Evolutionary conservation across 30 jellyfish, hydroid and myxozoan genomes (phyloP), one percentile per base, ranked within the genome.

Genomic region (Chironex yamaguchii): DNA sequence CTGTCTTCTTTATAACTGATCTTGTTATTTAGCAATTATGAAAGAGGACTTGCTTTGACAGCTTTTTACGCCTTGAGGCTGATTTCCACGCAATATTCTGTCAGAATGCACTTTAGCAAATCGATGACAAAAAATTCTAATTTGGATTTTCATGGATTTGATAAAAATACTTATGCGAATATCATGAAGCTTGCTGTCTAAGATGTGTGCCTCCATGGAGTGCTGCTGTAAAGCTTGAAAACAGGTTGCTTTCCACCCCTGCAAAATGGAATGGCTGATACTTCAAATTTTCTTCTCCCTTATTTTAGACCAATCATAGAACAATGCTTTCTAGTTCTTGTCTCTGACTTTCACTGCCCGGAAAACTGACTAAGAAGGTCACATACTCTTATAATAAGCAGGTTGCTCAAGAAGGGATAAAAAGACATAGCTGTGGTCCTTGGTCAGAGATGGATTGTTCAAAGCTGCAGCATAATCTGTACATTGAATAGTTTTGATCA

Each of bases 401-500:
- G n/a, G n/a, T n/a, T n/a, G n/a, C n/a, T n/a, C n/a, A n/a, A n/a
- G n/a, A n/a, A n/a, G n/a, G n/a, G n/a, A n/a, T n/a, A n/a, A n/a
- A n/a, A n/a, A n/a, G n/a, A n/a, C 51, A 13, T 34, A 72, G 3
- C 34, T n/a, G 34, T 22, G 29, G n/a, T 14, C 14, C 42, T 27
- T 22, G 26, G 69, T 1, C 27, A 22, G 36, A 2, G 53, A 67
- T 20, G 85, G 32, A 29, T 24, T 26, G 28, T 20, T 26, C 1
- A 80, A 74, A 2, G 74, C 71, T 13, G 82, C 11, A 80, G 64
- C 84, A 65, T 74, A 80, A 9, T 80, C 84, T 62, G 73, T 79
- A 28, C 88, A 76, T 17, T 9, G 20, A 17, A 76, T 49, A 20
- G 30, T 23, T 52, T 50, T 26, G 0, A 76, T 25, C 82, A 76